A percentile compares a stretch with the other conserved stretches of the same genome.
Conservation (phyloP, 2,888 invertebrate species). For the Thyatira batis region DNA sequence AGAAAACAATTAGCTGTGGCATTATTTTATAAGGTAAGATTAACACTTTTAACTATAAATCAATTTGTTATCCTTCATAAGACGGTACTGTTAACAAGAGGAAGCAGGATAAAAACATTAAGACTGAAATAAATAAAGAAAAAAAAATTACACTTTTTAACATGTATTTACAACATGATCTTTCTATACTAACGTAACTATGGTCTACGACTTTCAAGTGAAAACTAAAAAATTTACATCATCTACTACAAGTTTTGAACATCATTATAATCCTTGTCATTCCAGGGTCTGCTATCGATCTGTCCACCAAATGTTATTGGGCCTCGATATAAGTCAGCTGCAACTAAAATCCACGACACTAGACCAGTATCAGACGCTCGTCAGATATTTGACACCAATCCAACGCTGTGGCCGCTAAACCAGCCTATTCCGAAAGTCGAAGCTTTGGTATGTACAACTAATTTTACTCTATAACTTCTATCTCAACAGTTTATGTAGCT, state of each 20-base stretch:
- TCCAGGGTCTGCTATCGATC: slow-evolving; percentile 76
- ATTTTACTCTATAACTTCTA: slow-evolving; percentile 7
- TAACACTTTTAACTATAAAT: no score
- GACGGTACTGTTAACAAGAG: no score
- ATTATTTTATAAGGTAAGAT: slow-evolving; percentile 68
- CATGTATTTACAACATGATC: no score
- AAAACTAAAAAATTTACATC: no score
- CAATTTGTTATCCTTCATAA: no score
- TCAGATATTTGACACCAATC: slow-evolving; percentile 83
- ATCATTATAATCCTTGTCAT: slow-evolving; percentile 9
- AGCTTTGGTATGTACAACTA: slow-evolving; percentile 60
- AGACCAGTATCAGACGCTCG: slow-evolving; percentile 82
- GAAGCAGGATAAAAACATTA: no score
- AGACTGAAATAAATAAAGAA: no score
- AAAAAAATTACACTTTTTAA: no score
- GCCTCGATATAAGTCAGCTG: slow-evolving; percentile 69
- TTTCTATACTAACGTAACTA: no score
- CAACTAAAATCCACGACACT: slow-evolving; percentile 50
- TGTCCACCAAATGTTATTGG: slow-evolving; percentile 66
- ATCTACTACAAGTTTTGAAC: neutral
- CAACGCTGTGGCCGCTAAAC: slow-evolving; percentile 84
- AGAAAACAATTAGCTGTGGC: slow-evolving; percentile 81
- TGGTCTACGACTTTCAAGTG: no score
- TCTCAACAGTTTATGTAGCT: no score
- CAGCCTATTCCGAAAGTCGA: slow-evolving; percentile 86